Conservation (phyloP, 2,113 vertebrate species). For the Xyrauchen texanus region DNA sequence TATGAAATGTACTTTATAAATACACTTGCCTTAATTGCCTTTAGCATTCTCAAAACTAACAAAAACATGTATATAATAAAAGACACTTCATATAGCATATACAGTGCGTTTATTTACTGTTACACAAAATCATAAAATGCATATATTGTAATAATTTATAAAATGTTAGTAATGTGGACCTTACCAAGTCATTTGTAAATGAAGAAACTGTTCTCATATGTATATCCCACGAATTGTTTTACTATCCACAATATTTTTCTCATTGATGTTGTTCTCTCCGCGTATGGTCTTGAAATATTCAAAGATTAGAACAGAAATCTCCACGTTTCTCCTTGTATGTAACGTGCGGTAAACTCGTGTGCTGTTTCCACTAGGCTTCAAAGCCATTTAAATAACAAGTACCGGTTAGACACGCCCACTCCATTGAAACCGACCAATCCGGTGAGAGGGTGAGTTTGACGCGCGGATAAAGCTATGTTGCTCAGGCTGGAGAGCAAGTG, state of each 20-base stretch:
- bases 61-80: no score
- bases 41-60: no score
- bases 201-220: constrained; percentile 45
- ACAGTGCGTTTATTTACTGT: no score
- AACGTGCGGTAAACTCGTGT: constrained; percentile 59
- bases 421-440: constrained; percentile 51
- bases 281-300: background rate
- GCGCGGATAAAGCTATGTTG: constrained; percentile 10
- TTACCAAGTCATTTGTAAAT: constrained; percentile 70
- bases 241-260: constrained; percentile 46
- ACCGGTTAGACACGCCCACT: constrained; percentile 49
- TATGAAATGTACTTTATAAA: no score
- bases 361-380: constrained; percentile 57
- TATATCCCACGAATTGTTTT: constrained; percentile 60
- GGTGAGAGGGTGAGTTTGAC: constrained; percentile 26
- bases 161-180: constrained; percentile 9
- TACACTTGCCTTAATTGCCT: no score
- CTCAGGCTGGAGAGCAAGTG: no score
- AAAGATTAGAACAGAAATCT: constrained; percentile 6
- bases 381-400: constrained; percentile 69
- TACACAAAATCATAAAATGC: no score
- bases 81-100: no score
- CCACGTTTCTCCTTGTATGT: constrained; percentile 32
- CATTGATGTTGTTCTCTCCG: constrained; percentile 19
- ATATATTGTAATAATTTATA: no score